These are phyloP conservation scores for Bufotes viridis DNA, from an alignment of 2,797 vertebrate species.

Conservation along the genomic window DNA sequence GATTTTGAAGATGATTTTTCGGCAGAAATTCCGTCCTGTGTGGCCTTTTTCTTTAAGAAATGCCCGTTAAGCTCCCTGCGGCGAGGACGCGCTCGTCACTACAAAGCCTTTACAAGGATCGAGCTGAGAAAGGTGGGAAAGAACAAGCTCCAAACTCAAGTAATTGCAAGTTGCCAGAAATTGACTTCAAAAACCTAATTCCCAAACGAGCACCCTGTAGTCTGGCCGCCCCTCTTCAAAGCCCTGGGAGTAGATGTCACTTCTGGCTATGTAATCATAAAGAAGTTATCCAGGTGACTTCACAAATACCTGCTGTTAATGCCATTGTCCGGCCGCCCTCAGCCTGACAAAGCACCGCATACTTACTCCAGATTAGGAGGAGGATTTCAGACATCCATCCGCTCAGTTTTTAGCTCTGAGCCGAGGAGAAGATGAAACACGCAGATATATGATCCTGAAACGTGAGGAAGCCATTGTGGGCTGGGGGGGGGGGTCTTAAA, in stretches of 20 bases:
- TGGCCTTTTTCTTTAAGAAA: too few species aligned
- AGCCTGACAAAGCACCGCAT: constrained; percentile 49
- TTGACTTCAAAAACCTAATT: constrained; percentile 55
- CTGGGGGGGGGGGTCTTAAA: background rate
- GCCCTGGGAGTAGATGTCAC: constrained; percentile 51
- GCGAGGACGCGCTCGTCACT: background rate
- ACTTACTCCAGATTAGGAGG: constrained; percentile 56
- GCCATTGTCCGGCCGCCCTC: constrained; percentile 44
- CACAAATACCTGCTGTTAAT: constrained; percentile 60
- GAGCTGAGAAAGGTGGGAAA: constrained; percentile 48
- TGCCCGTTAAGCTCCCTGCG: too few species aligned
- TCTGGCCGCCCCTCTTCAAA: constrained; percentile 44
- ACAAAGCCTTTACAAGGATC: background rate
- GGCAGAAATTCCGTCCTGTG: too few species aligned
- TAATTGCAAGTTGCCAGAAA: constrained; percentile 53
- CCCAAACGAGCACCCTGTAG: constrained; percentile 43
- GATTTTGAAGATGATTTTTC: too few species aligned
- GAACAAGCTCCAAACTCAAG: background rate
- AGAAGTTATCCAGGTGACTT: constrained; percentile 56
- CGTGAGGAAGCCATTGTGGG: constrained; percentile 23
- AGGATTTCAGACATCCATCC: constrained; percentile 38
- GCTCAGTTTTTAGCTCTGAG: constrained; percentile 38
- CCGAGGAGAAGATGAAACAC: constrained; percentile 45
- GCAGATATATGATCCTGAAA: constrained; percentile 54
- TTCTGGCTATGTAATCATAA: constrained; percentile 50